phyloP scores from a whole-genome alignment of 2,797 vertebrate species.

The Cossypha heuglini region DNA sequence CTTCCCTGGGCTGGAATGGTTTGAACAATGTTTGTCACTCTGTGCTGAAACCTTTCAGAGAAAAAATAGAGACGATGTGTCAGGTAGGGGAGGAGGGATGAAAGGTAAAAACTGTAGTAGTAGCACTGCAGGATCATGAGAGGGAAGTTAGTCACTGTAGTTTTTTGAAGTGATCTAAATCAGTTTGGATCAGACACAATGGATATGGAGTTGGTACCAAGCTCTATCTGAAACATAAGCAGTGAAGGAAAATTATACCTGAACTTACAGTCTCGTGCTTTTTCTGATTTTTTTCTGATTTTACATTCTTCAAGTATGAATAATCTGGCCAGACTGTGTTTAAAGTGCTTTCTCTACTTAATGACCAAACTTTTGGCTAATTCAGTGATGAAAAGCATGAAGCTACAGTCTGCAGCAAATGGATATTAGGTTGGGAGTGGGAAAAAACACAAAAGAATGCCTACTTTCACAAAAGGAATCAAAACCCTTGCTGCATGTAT shows the following conservation, averaged over 20 bases:
- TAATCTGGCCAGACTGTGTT: background rate
- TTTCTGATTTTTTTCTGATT: background rate
- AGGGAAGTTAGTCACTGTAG: background rate
- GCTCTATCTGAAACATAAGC: background rate
- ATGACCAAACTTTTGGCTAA: background rate
- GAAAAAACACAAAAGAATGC: background rate
- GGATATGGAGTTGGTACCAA: background rate
- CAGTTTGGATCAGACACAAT: background rate
- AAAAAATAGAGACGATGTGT: background rate
- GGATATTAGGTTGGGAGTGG: background rate
- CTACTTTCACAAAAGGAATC: background rate
- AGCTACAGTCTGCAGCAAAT: background rate
- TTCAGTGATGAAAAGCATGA: background rate
- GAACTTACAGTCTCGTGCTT: background rate
- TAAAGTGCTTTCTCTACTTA: background rate
- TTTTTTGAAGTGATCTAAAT: background rate
- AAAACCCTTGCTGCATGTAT: background rate
- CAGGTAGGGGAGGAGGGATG: background rate
- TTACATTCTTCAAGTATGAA: background rate
- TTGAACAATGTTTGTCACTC: background rate
- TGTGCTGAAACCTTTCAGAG: background rate
- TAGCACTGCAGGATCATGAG: background rate
- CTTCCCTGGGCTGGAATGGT: background rate
- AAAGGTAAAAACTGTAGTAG: background rate
- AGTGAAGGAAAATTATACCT: background rate